Conservation (phyloP, 1,140 invertebrate genomes). For the Oedothorax gibbosus region DNA sequence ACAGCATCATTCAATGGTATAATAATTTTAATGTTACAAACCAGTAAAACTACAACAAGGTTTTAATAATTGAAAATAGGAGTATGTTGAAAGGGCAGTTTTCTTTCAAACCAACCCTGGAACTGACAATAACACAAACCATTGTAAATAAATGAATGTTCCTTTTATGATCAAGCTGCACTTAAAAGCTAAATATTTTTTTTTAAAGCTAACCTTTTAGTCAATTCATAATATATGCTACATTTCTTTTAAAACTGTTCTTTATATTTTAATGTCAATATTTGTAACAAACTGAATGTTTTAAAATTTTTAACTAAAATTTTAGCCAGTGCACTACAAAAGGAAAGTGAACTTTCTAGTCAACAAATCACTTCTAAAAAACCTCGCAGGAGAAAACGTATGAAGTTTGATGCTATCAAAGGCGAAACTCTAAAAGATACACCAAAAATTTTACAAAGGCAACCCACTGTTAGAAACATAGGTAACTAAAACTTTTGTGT, state of each 20-base stretch:
- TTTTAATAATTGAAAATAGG: no score
- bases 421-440: slow-evolving; percentile 50
- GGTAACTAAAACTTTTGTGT: slow-evolving; percentile 5
- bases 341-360: slow-evolving; percentile 59
- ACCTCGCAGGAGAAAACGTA: slow-evolving; percentile 51
- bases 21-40: not conserved
- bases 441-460: slow-evolving; percentile 54
- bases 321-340: slow-evolving; percentile 51
- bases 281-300: not conserved
- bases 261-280: not conserved
- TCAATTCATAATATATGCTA: not conserved
- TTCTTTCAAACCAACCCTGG: no score
- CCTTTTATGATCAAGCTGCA: no score
- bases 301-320: not conserved
- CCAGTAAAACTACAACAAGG: no score
- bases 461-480: slow-evolving; percentile 49
- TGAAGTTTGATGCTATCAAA: slow-evolving; percentile 57
- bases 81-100: no score
- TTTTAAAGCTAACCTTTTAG: not conserved
- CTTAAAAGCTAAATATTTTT: no score
- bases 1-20: not conserved
- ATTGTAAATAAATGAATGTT: no score
- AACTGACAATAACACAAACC: no score
- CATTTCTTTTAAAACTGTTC: not conserved
- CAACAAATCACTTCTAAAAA: slow-evolving; percentile 48